These are phyloP conservation scores for Orcinus orca DNA, from an alignment of 2,113 vertebrate species.

Conservation along the genomic window DNA sequence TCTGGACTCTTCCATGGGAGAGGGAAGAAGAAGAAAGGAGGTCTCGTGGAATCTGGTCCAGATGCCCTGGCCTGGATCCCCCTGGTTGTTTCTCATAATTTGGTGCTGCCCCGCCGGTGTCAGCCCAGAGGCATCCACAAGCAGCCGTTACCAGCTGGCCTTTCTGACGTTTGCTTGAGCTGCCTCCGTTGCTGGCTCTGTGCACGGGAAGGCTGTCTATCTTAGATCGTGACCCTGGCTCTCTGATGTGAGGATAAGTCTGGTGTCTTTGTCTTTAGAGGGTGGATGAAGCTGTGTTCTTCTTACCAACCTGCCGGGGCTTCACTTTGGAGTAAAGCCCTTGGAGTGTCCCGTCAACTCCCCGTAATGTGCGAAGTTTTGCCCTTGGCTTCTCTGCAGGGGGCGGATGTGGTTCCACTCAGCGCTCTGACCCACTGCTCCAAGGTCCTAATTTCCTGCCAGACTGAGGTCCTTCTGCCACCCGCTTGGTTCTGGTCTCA, in stretches of 20 bases:
- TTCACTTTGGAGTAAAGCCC: background rate
- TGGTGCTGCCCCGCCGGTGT: too few species aligned
- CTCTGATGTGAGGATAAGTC: background rate
- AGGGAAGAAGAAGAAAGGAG: background rate
- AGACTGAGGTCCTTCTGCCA: background rate
- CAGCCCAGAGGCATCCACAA: background rate
- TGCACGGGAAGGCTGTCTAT: rapidly evolving
- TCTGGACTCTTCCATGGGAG: rapidly evolving
- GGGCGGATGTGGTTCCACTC: rapidly evolving
- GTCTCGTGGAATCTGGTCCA: too few species aligned
- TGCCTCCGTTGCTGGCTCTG: background rate
- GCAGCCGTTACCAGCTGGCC: background rate
- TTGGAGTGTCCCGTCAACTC: background rate
- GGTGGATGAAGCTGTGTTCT: background rate
- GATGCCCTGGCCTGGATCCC: rapidly evolving
- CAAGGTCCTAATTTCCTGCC: rapidly evolving
- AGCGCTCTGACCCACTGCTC: background rate
- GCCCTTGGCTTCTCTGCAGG: background rate
- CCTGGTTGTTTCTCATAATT: background rate
- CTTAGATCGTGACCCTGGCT: background rate
- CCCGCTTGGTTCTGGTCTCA: too few species aligned
- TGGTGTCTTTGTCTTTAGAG: background rate
- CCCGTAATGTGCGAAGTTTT: rapidly evolving
- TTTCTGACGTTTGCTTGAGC: background rate
- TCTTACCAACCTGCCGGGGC: background rate